These are phyloP conservation scores for Grus americana DNA, from an alignment of 2,113 vertebrate species.

Conservation along the genomic window DNA sequence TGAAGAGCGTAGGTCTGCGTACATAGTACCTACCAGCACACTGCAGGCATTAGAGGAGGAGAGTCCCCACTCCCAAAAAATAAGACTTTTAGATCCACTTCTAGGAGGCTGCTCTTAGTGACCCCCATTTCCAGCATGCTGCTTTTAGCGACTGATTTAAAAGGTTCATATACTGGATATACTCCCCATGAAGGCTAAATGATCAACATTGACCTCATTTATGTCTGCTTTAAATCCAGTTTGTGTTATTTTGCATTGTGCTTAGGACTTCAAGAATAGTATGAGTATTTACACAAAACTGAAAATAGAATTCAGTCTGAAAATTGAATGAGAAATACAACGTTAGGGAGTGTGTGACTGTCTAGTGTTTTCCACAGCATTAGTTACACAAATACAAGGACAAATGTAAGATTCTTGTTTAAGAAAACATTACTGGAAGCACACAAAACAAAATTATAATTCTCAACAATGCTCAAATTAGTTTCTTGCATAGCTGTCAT, in stretches of 20 bases:
- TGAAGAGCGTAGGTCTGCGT: background rate
- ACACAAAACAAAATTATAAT: background rate
- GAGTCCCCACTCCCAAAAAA: background rate
- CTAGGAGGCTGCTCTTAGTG: background rate
- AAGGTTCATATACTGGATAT: background rate
- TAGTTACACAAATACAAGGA: background rate
- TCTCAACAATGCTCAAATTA: background rate
- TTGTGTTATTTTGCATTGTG: background rate
- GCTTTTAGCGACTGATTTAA: background rate
- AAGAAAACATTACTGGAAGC: slow-evolving; percentile 34
- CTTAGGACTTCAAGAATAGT: background rate
- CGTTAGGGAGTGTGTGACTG: background rate
- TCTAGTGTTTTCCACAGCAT: background rate
- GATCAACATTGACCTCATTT: background rate
- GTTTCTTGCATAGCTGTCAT: background rate
- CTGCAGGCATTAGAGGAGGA: background rate
- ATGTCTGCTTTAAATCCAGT: background rate
- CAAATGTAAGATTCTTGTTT: background rate
- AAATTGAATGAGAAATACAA: background rate
- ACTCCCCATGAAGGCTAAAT: background rate
- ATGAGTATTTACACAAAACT: background rate
- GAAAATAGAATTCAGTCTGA: background rate
- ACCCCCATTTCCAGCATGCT: background rate
- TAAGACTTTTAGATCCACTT: background rate
- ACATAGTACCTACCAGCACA: background rate